Evolutionary conservation across 2,113 vertebrate species (phyloP).

Genomic region (Myodes glareolus): DNA sequence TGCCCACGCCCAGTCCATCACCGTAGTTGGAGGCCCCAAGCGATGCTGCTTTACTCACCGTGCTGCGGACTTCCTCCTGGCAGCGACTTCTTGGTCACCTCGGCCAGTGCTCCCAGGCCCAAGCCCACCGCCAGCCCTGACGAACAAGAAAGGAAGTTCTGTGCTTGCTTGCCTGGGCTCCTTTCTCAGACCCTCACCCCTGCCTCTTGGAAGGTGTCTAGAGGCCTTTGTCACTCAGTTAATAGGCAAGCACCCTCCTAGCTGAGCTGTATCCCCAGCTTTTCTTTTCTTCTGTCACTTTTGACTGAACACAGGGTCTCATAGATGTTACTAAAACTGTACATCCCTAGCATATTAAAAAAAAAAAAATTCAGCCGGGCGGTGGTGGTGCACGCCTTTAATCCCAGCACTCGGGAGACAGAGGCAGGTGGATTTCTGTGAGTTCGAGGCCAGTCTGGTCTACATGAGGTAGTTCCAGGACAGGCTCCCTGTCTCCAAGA

Average conservation of each 20-base stretch:
- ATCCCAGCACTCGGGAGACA: no score
- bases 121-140: slow-evolving; percentile 92
- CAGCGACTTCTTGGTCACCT: slow-evolving; percentile 91
- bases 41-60: slow-evolving; percentile 78
- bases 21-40: background rate
- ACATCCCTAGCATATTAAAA: background rate
- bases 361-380: no score
- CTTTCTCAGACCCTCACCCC: background rate
- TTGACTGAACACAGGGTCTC: background rate
- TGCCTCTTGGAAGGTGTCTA: background rate
- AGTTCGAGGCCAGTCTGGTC: no score
- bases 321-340: background rate
- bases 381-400: no score
- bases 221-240: background rate
- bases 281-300: background rate
- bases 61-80: slow-evolving; percentile 81
- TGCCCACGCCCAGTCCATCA: background rate
- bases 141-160: background rate
- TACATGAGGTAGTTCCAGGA: no score
- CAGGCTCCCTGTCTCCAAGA: no score
- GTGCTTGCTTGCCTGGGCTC: fast-evolving
- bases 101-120: slow-evolving; percentile 90
- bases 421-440: no score
- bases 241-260: background rate
- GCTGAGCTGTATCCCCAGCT: background rate